phyloP scores from a whole-genome alignment of 1,140 invertebrate species.

The Ruditapes philippinarum region DNA sequence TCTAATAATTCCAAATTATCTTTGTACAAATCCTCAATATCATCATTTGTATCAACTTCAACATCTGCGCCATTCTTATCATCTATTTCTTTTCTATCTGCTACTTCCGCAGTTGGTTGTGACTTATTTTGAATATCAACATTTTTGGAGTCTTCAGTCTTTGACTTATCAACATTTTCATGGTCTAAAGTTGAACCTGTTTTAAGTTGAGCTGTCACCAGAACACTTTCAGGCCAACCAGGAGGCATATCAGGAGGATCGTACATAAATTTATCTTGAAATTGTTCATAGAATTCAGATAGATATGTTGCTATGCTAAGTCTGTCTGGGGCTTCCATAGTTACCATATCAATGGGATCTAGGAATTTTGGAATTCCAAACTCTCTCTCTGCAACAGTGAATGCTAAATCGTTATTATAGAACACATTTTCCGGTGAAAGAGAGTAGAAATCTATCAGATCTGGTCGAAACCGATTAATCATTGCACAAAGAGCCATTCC shows the following conservation, averaged over 20 bases:
- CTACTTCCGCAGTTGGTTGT: not conserved
- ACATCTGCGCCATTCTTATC: no score
- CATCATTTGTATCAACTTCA: not conserved
- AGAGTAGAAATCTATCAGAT: slow-evolving; percentile 90
- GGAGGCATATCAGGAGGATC: slow-evolving; percentile 39
- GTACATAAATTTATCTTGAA: slow-evolving; percentile 46
- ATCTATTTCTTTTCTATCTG: not conserved
- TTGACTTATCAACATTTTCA: not conserved
- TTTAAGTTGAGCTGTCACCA: not conserved
- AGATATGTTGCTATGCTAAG: slow-evolving; percentile 59
- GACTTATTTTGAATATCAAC: not conserved
- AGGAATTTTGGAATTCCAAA: slow-evolving; percentile 53
- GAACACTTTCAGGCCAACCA: slow-evolving; percentile 8
- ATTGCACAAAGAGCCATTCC: slow-evolving; percentile 98
- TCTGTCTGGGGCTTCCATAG: slow-evolving; percentile 49
- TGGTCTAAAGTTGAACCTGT: not conserved
- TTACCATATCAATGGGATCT: slow-evolving; percentile 55
- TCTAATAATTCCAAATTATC: slow-evolving; percentile 27
- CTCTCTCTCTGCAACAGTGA: slow-evolving; percentile 51
- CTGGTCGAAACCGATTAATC: slow-evolving; percentile 97
- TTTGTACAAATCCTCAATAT: slow-evolving; percentile 44
- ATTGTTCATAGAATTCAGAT: slow-evolving; percentile 53
- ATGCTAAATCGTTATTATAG: slow-evolving; percentile 57
- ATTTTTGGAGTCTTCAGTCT: not conserved
- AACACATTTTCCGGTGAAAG: slow-evolving; percentile 54